These are phyloP conservation scores for Cossypha heuglini DNA, from an alignment of 2,797 vertebrate species.

Conservation along the genomic window DNA sequence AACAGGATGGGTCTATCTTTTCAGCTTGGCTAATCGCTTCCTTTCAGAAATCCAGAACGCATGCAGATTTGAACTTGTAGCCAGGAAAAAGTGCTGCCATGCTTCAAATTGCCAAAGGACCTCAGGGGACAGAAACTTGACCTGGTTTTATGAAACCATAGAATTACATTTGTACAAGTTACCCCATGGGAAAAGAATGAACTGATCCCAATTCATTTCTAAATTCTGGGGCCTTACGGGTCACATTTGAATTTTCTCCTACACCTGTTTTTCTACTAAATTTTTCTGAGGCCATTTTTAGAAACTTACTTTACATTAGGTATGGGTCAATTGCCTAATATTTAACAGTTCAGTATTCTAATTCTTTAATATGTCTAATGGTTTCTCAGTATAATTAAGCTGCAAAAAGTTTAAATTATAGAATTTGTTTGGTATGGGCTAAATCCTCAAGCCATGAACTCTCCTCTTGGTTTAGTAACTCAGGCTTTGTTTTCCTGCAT, in stretches of 20 bases:
- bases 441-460: neutral
- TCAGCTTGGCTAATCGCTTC: constrained; percentile 1
- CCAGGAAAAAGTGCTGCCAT: constrained; percentile 70
- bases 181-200: constrained; percentile 74
- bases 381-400: constrained; percentile 16
- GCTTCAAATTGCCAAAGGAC: constrained; percentile 75
- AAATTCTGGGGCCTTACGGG: constrained; percentile 73
- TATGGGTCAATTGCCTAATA: constrained; percentile 35
- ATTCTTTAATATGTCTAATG: constrained; percentile 40
- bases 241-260: constrained; percentile 73
- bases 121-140: constrained; percentile 80
- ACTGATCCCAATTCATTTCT: constrained; percentile 78
- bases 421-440: neutral
- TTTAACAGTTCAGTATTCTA: constrained; percentile 55
- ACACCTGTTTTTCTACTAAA: constrained; percentile 70
- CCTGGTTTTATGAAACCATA: constrained; percentile 83
- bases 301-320: constrained; percentile 38
- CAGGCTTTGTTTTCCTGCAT: neutral
- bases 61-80: constrained; percentile 75
- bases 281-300: constrained; percentile 56
- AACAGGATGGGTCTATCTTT: constrained; percentile 21
- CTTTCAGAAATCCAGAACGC: constrained; percentile 43
- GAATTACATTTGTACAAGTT: constrained; percentile 83
- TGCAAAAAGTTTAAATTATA: constrained; percentile 1
- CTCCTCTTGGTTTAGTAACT: neutral